These are phyloP conservation scores for Oreohelix idahoensis DNA, from an alignment of 1,140 invertebrate species.

Conservation along the genomic window DNA sequence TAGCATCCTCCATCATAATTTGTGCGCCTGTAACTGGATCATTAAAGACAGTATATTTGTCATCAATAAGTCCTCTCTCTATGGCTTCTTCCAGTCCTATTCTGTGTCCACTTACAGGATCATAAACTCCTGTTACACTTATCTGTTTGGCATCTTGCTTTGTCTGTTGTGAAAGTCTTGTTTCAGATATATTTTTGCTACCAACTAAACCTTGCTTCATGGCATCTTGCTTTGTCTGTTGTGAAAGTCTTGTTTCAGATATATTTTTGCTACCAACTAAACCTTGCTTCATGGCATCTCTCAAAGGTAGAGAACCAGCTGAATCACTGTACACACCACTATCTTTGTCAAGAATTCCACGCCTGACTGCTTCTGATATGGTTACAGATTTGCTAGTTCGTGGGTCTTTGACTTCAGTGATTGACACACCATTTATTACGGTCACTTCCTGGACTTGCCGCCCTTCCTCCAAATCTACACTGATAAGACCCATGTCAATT, in stretches of 20 bases:
- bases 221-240: constrained; percentile 80
- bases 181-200: constrained; percentile 81
- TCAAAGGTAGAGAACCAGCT: constrained; percentile 80
- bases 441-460: constrained; percentile 41
- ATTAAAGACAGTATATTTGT: constrained; percentile 77
- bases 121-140: constrained; percentile 69
- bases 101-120: constrained; percentile 82
- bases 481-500: constrained; percentile 53
- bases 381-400: constrained; percentile 80
- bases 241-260: too few relatives aligned
- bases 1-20: constrained; percentile 84
- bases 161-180: constrained; percentile 85
- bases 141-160: constrained; percentile 80
- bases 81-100: constrained; percentile 78
- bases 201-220: constrained; percentile 85
- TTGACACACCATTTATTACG: constrained; percentile 56
- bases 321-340: constrained; percentile 77
- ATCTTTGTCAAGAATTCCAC: constrained; percentile 74
- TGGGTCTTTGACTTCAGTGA: constrained; percentile 63
- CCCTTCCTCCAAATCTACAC: constrained; percentile 46
- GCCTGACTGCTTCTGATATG: constrained; percentile 85
- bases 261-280: constrained; percentile 76
- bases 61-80: constrained; percentile 60
- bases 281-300: constrained; percentile 86
- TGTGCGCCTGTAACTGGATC: constrained; percentile 55